Conservation (phyloP, 2,113 vertebrate species). For the Camelus dromedarius region DNA sequence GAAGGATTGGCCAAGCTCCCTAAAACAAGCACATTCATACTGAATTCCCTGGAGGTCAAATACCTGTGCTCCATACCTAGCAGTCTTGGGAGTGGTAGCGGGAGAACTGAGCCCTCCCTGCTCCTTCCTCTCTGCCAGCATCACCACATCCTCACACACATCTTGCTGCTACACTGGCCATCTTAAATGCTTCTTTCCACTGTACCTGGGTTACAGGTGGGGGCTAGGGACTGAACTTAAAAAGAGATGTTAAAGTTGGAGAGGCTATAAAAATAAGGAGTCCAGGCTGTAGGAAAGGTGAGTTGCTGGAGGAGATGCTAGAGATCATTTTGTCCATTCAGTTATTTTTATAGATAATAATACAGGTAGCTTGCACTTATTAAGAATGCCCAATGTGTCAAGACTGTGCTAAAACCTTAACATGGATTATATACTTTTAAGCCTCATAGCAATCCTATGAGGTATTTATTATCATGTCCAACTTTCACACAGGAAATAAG, state of each 20-base stretch:
- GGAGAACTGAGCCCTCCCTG: neutral
- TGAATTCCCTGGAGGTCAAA: neutral
- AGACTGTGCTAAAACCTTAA: neutral
- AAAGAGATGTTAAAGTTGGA: neutral
- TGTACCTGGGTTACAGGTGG: neutral
- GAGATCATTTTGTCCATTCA: neutral
- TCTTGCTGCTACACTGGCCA: neutral
- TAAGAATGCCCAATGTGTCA: neutral
- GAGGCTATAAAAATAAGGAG: neutral
- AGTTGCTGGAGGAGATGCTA: neutral
- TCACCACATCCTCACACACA: neutral
- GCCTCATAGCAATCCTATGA: neutral
- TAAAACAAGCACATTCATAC: neutral
- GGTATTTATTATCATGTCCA: neutral
- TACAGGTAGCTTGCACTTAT: neutral
- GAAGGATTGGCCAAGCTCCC: neutral
- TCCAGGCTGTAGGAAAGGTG: neutral
- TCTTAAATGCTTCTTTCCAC: neutral
- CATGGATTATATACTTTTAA: conserved; percentile 8
- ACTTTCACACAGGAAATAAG: neutral
- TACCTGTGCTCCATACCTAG: neutral
- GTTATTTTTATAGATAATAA: conserved; percentile 9
- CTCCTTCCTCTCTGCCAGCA: neutral
- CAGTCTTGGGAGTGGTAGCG: neutral
- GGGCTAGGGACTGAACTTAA: neutral